These are phyloP conservation scores for Monochamus saltuarius DNA, from an alignment of 1,140 invertebrate genomes.

Conservation along the genomic window DNA sequence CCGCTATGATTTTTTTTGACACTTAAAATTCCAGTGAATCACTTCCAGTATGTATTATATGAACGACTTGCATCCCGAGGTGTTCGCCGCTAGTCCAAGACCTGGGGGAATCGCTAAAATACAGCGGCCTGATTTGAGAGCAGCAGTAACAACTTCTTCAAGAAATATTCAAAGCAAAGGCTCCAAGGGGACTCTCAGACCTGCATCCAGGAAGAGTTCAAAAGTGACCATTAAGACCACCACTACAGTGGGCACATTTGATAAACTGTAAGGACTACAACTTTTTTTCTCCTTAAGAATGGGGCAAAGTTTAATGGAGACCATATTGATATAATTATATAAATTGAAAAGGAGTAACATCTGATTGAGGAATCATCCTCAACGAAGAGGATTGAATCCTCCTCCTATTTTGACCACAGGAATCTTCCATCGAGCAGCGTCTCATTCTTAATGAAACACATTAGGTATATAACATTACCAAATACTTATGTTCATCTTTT, in stretches of 20 bases:
- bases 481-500: too few relatives aligned
- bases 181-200: not conserved
- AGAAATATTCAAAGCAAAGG: not conserved
- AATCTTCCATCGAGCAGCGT: too few relatives aligned
- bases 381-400: too few relatives aligned
- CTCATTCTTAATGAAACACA: too few relatives aligned
- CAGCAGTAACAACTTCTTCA: not conserved
- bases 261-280: constrained; percentile 3
- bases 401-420: too few relatives aligned
- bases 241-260: not conserved
- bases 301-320: not conserved
- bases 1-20: not conserved
- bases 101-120: constrained; percentile 28
- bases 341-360: too few relatives aligned
- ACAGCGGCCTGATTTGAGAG: not conserved
- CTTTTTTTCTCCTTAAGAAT: not conserved
- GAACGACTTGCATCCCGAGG: constrained; percentile 20
- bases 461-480: too few relatives aligned
- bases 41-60: constrained; percentile 11
- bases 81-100: constrained; percentile 20
- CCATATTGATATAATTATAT: too few relatives aligned
- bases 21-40: not conserved
- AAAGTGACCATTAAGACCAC: not conserved
- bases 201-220: not conserved
- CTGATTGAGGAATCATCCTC: too few relatives aligned